phyloP scores from a whole-genome alignment of 1,140 invertebrate genomes.

The Apis florea region DNA sequence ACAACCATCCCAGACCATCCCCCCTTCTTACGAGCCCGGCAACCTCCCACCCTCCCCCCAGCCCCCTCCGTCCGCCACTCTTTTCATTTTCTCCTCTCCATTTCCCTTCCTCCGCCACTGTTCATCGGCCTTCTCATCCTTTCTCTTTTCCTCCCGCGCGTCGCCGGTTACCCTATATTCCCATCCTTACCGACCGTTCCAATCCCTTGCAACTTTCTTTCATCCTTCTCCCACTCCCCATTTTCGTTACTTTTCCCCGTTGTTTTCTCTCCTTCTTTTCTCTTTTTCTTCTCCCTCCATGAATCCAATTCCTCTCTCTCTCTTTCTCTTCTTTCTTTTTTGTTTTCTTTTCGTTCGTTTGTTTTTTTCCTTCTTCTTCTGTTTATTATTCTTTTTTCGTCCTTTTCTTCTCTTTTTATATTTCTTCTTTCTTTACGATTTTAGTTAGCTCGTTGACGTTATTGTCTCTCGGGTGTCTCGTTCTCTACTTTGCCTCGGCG shows the following conservation, averaged over 20 bases:
- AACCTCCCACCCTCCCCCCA: neutral
- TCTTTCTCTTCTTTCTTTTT: neutral
- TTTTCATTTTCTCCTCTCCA: constrained; percentile 7
- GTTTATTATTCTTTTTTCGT: neutral
- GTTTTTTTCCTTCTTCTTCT: neutral
- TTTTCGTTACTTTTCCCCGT: neutral
- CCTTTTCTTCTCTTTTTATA: neutral
- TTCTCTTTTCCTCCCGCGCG: neutral
- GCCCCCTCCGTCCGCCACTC: neutral
- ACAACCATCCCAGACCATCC: constrained; percentile 54
- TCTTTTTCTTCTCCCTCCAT: neutral
- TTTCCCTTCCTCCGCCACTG: neutral
- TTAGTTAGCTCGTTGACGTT: neutral
- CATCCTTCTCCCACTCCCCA: neutral
- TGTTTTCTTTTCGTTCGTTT: neutral
- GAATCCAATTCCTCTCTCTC: neutral
- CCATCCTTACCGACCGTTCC: neutral
- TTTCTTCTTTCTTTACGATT: neutral
- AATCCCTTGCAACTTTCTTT: neutral
- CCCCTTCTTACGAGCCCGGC: constrained; percentile 54
- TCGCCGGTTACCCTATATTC: neutral
- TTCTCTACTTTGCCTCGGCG: constrained; percentile 3
- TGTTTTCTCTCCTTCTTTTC: neutral
- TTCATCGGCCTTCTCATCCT: neutral
- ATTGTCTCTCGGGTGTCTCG: constrained; percentile 5